Conservation (phyloP, 2,888 invertebrate genomes). For the Nudaria mundana region DNA sequence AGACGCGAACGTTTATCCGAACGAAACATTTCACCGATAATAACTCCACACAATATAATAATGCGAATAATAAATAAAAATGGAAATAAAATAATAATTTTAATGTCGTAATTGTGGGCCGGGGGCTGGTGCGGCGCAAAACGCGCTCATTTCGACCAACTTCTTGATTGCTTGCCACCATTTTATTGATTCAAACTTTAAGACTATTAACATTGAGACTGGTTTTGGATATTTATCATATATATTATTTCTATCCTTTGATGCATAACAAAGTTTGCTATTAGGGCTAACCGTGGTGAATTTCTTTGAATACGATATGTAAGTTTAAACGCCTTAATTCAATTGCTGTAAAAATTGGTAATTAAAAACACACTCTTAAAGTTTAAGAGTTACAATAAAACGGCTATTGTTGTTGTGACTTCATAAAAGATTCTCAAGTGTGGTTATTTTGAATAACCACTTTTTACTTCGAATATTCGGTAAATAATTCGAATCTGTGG, state of each 20-base stretch:
- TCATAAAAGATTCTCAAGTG: too few species aligned
- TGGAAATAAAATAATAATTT: conserved; percentile 81
- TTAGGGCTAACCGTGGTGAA: conserved; percentile 19
- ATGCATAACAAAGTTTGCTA: conserved; percentile 25
- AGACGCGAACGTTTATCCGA: conserved; percentile 73
- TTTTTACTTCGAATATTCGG: too few species aligned
- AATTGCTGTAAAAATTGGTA: conserved; percentile 23
- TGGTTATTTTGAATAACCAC: too few species aligned
- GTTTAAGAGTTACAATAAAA: too few species aligned
- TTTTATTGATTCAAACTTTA: conserved; percentile 63
- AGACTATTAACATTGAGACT: conserved; percentile 48
- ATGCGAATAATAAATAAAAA: conserved; percentile 82
- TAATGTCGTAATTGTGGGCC: conserved; percentile 79
- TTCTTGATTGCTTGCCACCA: conserved; percentile 59
- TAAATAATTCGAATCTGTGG: too few species aligned
- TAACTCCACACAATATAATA: conserved; percentile 82
- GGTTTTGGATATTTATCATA: conserved; percentile 42
- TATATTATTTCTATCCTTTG: conserved; percentile 22
- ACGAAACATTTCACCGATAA: conserved; percentile 81
- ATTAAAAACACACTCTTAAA: too few species aligned
- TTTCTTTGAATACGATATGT: conserved; percentile 28
- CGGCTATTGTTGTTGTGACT: too few species aligned
- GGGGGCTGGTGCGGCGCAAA: conserved; percentile 60
- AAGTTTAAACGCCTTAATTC: conserved; percentile 12
- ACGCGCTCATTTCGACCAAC: conserved; percentile 60